Evolutionary conservation across 1,140 invertebrate species (phyloP).

Genomic region (Mycetomoellerius zeteki): DNA sequence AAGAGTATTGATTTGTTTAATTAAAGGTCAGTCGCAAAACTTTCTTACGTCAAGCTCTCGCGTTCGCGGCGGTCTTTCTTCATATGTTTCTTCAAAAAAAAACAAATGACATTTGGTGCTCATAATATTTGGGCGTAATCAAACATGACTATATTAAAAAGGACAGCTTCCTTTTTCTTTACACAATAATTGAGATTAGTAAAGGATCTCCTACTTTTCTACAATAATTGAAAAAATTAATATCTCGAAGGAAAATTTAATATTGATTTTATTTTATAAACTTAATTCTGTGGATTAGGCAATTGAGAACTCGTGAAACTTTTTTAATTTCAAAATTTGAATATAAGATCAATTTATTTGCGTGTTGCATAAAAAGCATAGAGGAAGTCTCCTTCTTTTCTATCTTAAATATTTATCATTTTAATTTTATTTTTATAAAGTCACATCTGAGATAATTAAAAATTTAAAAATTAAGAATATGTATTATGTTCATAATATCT

Average conservation of each 20-base stretch:
- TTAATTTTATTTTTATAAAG: neutral
- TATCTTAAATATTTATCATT: neutral
- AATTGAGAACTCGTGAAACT: neutral
- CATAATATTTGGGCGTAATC: neutral
- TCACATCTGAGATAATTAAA: too few species aligned
- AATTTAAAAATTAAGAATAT: too few species aligned
- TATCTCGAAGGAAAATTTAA: neutral
- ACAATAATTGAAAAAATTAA: neutral
- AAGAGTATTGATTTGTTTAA: slow-evolving; percentile 46
- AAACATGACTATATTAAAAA: neutral
- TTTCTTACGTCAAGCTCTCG: slow-evolving; percentile 8
- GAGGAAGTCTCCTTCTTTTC: neutral
- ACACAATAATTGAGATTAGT: too few species aligned
- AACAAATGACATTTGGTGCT: neutral
- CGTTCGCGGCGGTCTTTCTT: neutral
- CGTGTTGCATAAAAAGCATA: neutral
- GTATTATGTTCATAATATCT: too few species aligned
- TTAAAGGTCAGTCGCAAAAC: slow-evolving; percentile 50
- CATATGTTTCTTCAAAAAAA: neutral
- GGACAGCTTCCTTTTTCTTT: neutral
- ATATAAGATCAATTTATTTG: neutral
- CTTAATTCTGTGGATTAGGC: neutral
- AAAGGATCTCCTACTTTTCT: neutral
- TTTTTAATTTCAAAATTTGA: neutral
- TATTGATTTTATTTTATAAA: neutral